Conservation (phyloP, 2,888 invertebrate genomes). For the Catocala sponsa region DNA sequence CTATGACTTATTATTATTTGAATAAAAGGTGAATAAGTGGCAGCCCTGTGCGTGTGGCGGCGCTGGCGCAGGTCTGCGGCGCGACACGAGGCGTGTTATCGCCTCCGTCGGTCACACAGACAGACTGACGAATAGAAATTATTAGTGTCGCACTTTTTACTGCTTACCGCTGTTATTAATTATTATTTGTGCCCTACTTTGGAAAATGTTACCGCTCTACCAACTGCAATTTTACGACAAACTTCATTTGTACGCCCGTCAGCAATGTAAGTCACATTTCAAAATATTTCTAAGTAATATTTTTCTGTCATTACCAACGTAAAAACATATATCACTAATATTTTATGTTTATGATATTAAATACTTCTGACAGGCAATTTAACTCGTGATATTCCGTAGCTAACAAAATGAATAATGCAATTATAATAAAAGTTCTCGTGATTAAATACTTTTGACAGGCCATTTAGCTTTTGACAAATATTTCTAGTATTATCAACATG, state of each 20-base stretch:
- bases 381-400: constrained; percentile 19
- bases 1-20: neutral
- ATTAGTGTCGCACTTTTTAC: constrained; percentile 72
- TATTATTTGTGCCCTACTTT: constrained; percentile 63
- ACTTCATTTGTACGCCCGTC: constrained; percentile 32
- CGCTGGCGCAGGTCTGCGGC: constrained; percentile 69
- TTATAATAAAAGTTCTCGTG: constrained; percentile 28
- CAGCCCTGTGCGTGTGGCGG: constrained; percentile 68
- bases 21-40: constrained; percentile 42
- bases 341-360: constrained; percentile 27
- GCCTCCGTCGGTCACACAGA: constrained; percentile 72
- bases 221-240: constrained; percentile 44
- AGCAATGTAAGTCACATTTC: constrained; percentile 43
- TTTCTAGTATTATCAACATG: constrained; percentile 23
- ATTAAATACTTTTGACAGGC: constrained; percentile 31
- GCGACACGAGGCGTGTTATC: constrained; percentile 82
- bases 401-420: constrained; percentile 30
- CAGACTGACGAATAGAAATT: constrained; percentile 77
- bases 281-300: constrained; percentile 31
- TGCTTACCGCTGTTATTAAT: constrained; percentile 62
- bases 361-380: constrained; percentile 25
- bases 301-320: constrained; percentile 11
- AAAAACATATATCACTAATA: constrained; percentile 29
- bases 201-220: constrained; percentile 46
- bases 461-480: constrained; percentile 24